Conservation (phyloP, 2,113 vertebrate species). For the Rhombomys opimus region DNA sequence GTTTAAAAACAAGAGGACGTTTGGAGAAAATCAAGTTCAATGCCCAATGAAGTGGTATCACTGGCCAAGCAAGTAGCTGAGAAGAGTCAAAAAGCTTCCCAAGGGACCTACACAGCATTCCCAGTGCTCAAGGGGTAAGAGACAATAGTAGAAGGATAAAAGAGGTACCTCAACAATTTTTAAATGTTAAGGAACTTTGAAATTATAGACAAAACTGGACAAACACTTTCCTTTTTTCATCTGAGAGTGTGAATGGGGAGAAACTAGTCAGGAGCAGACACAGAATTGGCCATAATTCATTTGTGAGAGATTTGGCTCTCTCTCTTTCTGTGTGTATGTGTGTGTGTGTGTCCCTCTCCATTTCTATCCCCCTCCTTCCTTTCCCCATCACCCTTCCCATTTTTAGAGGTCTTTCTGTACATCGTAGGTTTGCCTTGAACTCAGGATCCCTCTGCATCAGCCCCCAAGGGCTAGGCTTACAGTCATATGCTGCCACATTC, state of each 20-base stretch:
- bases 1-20: background rate
- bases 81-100: background rate
- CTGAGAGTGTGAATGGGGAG: background rate
- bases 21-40: background rate
- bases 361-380: background rate
- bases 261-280: background rate
- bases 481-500: background rate
- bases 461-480: background rate
- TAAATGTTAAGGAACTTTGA: background rate
- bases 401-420: background rate
- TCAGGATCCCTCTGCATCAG: background rate
- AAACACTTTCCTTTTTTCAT: background rate
- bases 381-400: background rate
- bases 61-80: background rate
- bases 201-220: conserved; percentile 16
- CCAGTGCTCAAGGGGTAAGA: background rate
- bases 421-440: background rate
- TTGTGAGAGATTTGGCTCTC: background rate
- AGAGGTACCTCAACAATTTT: background rate
- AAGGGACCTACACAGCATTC: background rate
- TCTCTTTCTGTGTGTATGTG: no score
- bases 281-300: background rate
- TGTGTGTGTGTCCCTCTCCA: background rate
- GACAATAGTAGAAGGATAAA: background rate
- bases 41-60: background rate